Evolutionary conservation across 2,113 vertebrate genomes (phyloP).

Genomic region (Anguilla rostrata): DNA sequence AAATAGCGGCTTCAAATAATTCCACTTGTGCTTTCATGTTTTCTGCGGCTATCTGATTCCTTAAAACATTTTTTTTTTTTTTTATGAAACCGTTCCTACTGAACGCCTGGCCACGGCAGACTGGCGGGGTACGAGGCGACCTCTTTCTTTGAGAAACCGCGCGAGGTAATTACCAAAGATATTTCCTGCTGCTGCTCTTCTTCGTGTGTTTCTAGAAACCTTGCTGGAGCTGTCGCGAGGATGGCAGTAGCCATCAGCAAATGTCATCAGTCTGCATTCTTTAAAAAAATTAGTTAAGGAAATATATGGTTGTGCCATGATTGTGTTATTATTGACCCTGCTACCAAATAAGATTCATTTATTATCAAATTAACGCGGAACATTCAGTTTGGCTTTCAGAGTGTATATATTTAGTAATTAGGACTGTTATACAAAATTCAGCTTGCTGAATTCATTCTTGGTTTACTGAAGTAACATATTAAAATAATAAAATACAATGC

Average conservation of each 20-base stretch:
- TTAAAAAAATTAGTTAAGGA: neutral
- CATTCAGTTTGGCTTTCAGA: too few relatives aligned
- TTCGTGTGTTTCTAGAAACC: neutral
- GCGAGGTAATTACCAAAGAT: slow-evolving; percentile 28
- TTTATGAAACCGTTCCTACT: neutral
- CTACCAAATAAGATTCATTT: too few relatives aligned
- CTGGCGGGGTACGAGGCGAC: neutral
- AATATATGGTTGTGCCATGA: neutral
- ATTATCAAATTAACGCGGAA: too few relatives aligned
- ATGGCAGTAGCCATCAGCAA: neutral
- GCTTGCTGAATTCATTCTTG: too few relatives aligned
- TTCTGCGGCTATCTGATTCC: slow-evolving; percentile 16
- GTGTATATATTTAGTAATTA: too few relatives aligned
- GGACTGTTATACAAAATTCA: too few relatives aligned
- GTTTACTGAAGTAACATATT: neutral
- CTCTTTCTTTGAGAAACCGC: slow-evolving; percentile 1
- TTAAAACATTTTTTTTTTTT: slow-evolving; percentile 10
- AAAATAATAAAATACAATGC: neutral
- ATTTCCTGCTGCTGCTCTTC: neutral
- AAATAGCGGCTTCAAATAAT: slow-evolving; percentile 51
- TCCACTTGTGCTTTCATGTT: slow-evolving; percentile 25
- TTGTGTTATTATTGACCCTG: neutral
- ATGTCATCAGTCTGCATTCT: neutral
- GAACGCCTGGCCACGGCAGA: neutral
- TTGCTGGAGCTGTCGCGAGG: neutral